Conservation (phyloP, 2,888 invertebrate species). For the Leucophenga montana region DNA sequence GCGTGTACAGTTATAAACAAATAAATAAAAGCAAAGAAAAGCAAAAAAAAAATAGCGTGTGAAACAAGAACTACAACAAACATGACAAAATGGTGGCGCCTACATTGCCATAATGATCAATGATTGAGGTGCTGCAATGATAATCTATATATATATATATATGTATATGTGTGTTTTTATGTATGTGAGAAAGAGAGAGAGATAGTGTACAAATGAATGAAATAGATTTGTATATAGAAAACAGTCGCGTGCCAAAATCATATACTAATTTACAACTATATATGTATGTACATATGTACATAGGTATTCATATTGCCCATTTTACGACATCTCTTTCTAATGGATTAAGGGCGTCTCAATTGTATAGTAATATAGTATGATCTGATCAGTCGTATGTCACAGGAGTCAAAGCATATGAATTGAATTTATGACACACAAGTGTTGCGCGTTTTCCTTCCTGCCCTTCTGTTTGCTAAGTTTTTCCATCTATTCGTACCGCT, state of each 20-base stretch:
- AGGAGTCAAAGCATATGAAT: background rate
- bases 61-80: background rate
- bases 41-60: background rate
- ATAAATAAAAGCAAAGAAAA: background rate
- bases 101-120: background rate
- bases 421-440: slow-evolving; percentile 7
- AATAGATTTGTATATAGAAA: too few relatives aligned
- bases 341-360: background rate
- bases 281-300: too few relatives aligned
- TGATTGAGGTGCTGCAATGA: too few relatives aligned
- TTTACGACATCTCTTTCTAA: background rate
- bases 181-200: background rate
- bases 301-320: background rate
- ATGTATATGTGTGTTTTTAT: background rate
- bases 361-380: too few relatives aligned
- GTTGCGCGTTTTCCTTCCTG: slow-evolving; percentile 4
- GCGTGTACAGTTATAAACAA: slow-evolving; percentile 14
- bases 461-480: background rate
- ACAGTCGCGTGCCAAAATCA: background rate
- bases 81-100: slow-evolving; percentile 12
- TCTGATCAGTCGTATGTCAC: too few relatives aligned
- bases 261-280: too few relatives aligned
- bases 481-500: too few relatives aligned
- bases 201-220: background rate
- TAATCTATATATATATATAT: too few relatives aligned